Evolutionary conservation across 2,113 vertebrate species (phyloP), one percentile per base, ranked within the genome.

Genomic region (Promerops cafer): DNA sequence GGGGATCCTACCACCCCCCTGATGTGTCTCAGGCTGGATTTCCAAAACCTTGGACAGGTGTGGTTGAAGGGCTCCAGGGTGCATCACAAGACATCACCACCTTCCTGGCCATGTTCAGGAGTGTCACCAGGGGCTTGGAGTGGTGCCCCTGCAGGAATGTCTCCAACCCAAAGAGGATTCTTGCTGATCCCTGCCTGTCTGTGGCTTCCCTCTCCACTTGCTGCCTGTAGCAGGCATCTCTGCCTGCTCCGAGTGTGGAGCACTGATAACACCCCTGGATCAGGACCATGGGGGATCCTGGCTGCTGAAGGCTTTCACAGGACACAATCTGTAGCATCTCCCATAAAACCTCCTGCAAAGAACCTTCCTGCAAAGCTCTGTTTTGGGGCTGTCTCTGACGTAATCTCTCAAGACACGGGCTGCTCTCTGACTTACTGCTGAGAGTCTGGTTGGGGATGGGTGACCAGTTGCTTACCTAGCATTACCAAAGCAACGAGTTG

Each of bases 401-500:
- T 75, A 65, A 87, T 22, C 72, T 54, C 49, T 59, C 82, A 83
- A 74, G 75, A 54, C 72, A 28, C 0, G 33, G 28, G 39, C 71
- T 90, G 87, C 68, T 91, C 49, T 93, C 68, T 92, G 75, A 57
- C 50, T 86, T 72, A 45, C 17, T 78, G 66, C 77, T 78, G 75
- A 0, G 45, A 63, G 83, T 13, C 70, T 86, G 61, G 20, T 33
- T 70, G 75, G 61, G 86, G 83, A 90, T 81, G 64, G 63, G 10
- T 87, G 83, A 79, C 35, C 85, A 75, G 57, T 93, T 94, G 91
- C 94, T 97, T 95, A 95, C 94, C 94, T 95, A 89, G 90, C 93
- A 97, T 97, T 95, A 80, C 97, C 96, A 96, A 72, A 97, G 97
- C 96, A 96, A 97, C 94, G n/a, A 93, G 86, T 74, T 96, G 94